Conservation (phyloP, 1,140 invertebrate species). For the Tetramorium simillimum region DNA sequence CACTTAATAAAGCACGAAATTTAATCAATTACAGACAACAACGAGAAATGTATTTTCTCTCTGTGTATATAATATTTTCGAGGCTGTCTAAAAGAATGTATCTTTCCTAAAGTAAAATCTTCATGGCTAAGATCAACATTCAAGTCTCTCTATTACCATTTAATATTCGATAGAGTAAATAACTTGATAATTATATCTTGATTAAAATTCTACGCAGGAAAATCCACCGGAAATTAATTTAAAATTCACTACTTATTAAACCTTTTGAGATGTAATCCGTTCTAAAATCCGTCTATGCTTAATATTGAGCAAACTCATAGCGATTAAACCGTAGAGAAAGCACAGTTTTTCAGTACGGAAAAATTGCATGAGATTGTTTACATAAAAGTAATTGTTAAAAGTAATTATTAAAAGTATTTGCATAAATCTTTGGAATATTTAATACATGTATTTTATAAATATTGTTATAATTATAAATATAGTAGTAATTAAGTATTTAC, state of each 20-base stretch:
- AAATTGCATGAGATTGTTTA: not conserved
- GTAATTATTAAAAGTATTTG: not conserved
- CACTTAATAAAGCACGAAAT: not conserved
- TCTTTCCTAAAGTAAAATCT: not conserved
- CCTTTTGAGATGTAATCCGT: slow-evolving; percentile 23
- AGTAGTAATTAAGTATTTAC: not conserved
- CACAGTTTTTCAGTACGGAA: not conserved
- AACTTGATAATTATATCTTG: slow-evolving; percentile 8
- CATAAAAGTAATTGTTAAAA: not conserved
- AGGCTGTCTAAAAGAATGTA: not conserved
- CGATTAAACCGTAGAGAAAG: not conserved
- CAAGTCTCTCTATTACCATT: slow-evolving; percentile 1
- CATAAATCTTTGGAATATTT: slow-evolving; percentile 2
- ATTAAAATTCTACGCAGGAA: slow-evolving; percentile 28
- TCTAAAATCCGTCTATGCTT: slow-evolving; percentile 31
- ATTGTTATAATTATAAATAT: not conserved
- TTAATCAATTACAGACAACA: not conserved
- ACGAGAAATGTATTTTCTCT: not conserved
- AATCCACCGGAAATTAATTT: slow-evolving; percentile 38
- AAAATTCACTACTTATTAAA: slow-evolving; percentile 23
- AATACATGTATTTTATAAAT: not conserved
- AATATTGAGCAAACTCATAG: slow-evolving; percentile 29
- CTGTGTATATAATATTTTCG: slow-evolving; percentile 24
- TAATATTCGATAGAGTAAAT: slow-evolving; percentile 34
- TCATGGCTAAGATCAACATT: not conserved